Evolutionary conservation across 2,888 invertebrate genomes (phyloP).

Genomic region (Aspidapion aeneum): DNA sequence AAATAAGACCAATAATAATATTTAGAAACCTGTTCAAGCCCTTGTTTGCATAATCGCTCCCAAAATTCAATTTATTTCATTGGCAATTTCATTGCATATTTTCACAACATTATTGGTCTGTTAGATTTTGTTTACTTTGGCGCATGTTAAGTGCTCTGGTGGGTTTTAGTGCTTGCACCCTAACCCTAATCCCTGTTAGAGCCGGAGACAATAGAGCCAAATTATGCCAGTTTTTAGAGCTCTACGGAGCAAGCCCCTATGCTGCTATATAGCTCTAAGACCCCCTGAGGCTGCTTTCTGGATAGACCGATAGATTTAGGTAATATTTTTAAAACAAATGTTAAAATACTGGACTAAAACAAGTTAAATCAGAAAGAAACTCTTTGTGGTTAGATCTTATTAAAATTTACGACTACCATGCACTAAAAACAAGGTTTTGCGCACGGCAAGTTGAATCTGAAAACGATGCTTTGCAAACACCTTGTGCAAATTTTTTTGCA

Average conservation of each 20-base stretch:
- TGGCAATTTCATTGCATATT: conserved; percentile 19
- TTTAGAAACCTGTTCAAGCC: neutral
- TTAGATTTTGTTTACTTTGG: conserved; percentile 27
- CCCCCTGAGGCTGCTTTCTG: conserved; percentile 14
- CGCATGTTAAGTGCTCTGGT: conserved; percentile 24
- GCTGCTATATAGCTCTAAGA: conserved; percentile 10
- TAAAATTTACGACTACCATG: no score
- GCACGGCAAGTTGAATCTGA: no score
- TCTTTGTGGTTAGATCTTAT: no score
- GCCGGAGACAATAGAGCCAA: conserved; percentile 22
- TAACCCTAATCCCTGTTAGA: conserved; percentile 21
- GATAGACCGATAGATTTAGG: neutral
- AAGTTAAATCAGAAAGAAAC: no score
- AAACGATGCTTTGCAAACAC: no score
- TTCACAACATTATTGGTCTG: conserved; percentile 26
- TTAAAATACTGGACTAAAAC: no score
- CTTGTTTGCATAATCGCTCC: neutral
- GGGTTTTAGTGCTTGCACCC: conserved; percentile 18
- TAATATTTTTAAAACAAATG: no score
- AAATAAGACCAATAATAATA: no score
- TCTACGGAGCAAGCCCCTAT: conserved; percentile 12
- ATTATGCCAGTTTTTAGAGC: conserved; percentile 22
- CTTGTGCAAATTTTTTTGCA: no score
- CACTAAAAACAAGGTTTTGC: no score
- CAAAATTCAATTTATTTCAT: conserved; percentile 9